Evolutionary conservation across 1,140 invertebrate species (phyloP), one percentile per base, ranked within the genome.

Genomic region (Rhopalosiphum padi): DNA sequence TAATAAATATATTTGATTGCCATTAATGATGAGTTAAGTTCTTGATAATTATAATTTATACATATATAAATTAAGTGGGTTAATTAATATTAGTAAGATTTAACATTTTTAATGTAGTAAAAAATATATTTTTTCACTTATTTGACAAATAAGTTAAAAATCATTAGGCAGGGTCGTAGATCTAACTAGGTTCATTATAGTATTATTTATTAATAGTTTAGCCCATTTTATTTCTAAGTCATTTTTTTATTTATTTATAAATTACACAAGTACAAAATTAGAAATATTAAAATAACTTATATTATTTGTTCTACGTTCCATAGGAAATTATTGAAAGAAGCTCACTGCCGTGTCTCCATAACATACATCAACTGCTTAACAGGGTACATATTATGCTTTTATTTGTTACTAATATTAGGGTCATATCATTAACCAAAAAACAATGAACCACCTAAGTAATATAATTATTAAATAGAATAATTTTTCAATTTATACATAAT

Each of bases 301-400:
- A 90, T 90, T 90, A 90, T 90, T 90, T 90, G 53, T 91, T 93
- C 91, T 93, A 46, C 91, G 55, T 93, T 93, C 48, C 91, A 85
- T 83, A 93, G 91, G 91, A 93, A 93, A 93, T 93, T 93, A 93
- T 93, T 93, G 91, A 93, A 93, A 93, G 91, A 86, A 93, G 91
- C 82, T 93, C 91, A 93, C 35, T 93, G 91, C 91, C 91, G 91
- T 93, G 91, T 93, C 91, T 93, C 77, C 91, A 93, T 93, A 93
- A 93, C 91, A 93, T 93, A 93, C 91, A 93, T 93, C 91, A 93
- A 93, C 91, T 93, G 91, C 91, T 93, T 93, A 93, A 93, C 91
- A 93, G 91, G 91, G 91, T 93, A 93, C 91, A 93, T 93, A 77
- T 77, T 77, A 93, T 93, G 91, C 91, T 93, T 93, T 93, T 93